These are phyloP conservation scores for Cryptoprocta ferox DNA, from an alignment of 2,797 vertebrate genomes.

Conservation along the genomic window DNA sequence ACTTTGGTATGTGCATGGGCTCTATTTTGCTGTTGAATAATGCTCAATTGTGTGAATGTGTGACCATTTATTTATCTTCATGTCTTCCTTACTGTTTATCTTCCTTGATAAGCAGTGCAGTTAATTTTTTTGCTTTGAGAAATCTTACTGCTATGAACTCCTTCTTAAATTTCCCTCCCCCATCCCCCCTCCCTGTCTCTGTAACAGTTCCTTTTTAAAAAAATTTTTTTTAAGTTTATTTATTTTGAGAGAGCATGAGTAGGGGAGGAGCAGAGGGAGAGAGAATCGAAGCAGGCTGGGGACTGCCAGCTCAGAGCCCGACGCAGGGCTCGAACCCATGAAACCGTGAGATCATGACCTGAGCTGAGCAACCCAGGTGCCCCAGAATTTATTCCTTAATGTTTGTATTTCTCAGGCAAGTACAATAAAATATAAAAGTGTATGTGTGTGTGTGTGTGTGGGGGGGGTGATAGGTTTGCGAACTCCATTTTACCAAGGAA, in stretches of 20 bases:
- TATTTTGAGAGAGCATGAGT: too few species aligned
- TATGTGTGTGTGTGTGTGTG: background rate
- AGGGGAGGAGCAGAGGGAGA: too few species aligned
- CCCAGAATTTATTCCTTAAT: background rate
- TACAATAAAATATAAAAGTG: background rate
- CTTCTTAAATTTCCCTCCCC: background rate
- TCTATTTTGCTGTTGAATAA: background rate
- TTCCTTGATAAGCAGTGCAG: background rate
- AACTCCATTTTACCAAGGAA: background rate
- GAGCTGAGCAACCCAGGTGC: too few species aligned
- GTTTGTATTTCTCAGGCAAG: background rate
- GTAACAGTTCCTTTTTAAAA: background rate
- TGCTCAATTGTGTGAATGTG: background rate
- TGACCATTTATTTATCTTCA: background rate
- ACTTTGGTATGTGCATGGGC: background rate
- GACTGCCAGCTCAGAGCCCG: too few species aligned
- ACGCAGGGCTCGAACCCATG: too few species aligned
- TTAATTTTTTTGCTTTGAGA: background rate
- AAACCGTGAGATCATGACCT: too few species aligned
- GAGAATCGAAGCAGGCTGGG: too few species aligned
- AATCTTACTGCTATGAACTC: background rate
- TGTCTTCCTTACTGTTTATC: background rate
- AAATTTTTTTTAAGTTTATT: too few species aligned
- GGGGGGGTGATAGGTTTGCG: background rate
- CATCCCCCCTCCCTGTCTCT: background rate